Percentiles rank a stretch among this genome's conserved stretches.
Evolutionary conservation across 2,113 vertebrate genomes (phyloP).

Genomic region (Channa argus): DNA sequence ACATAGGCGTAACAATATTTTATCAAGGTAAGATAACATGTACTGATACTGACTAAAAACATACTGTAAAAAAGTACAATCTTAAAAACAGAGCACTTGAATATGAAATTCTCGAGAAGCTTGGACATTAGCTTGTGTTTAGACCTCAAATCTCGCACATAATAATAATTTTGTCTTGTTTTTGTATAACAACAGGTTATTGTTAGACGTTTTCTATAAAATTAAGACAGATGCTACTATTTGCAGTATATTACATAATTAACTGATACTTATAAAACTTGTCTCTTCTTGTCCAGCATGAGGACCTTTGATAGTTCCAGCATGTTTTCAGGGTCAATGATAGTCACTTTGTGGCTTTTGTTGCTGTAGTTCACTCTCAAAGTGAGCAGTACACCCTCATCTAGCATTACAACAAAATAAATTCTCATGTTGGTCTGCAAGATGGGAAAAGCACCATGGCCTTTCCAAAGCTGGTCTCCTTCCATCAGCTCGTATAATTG

Average conservation of each 20-base stretch:
- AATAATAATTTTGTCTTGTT: background rate
- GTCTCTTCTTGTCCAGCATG: background rate
- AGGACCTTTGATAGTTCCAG: conserved; percentile 1
- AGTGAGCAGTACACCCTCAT: conserved; percentile 3
- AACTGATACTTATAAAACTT: background rate
- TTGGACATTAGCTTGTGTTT: background rate
- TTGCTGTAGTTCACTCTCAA: conserved; percentile 34
- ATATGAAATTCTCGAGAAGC: background rate
- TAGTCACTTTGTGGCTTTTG: conserved; percentile 15
- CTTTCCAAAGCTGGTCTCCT: conserved; percentile 52
- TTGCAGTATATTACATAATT: background rate
- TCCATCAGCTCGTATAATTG: conserved; percentile 62
- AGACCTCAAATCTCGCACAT: background rate
- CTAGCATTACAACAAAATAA: conserved; percentile 42
- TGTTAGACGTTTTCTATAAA: background rate
- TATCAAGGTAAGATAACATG: too few relatives aligned
- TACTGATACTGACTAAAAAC: too few relatives aligned
- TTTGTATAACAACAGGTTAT: background rate
- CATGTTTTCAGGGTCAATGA: conserved; percentile 8
- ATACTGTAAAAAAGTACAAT: too few relatives aligned
- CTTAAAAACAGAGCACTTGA: too few relatives aligned
- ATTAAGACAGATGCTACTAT: background rate
- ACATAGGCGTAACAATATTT: too few relatives aligned
- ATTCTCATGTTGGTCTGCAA: conserved; percentile 35
- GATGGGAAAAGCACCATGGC: conserved; percentile 28